Evolutionary conservation across 2,797 vertebrate species (phyloP), one percentile per base, ranked within the genome.

Genomic region (Margarornis squamiger): DNA sequence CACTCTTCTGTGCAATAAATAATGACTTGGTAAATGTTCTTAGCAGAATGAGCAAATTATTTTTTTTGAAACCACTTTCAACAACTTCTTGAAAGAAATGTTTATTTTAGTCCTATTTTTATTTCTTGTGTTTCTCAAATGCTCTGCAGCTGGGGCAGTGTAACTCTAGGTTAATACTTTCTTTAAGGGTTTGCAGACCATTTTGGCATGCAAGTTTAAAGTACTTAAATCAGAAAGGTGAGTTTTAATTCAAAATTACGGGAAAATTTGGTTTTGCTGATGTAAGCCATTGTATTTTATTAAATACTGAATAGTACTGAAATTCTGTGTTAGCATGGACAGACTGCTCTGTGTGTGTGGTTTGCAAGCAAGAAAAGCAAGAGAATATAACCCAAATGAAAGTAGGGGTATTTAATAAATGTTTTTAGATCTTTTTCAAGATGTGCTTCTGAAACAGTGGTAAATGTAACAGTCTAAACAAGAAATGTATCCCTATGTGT

Each of bases 31-130:
- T 83, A 74, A 54, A 71, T 71, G 10, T 41, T 72, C 34, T 65
- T 38, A 77, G 61, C 41, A 54, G 34, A 72, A 73, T 38, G 38
- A 89, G 7, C 5, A 36, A 58, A 57, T 49, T 58, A 14, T 30
- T 67, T 51, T 24, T 87, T 87, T 84, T 93, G 92, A 96, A 95
- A 93, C 85, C 89, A 88, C 87, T 96, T 95, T 78, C 85, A 94
- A 84, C 91, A 96, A 86, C 62, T 77, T 32, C 12, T 80, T 61
- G 36, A 62, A 91, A 77, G 19, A 83, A 83, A 16, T 32, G 5
- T 18, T 78, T n/a, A 4, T 81, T 93, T 93, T 72, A 30, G 7
- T 66, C 19, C 13, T 38, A 3, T 21, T 59, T 54, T 72, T 80
- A 12, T 75, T 77, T 86, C 13, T 68, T 52, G 4, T 14, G 30